phyloP scores from a whole-genome alignment of 2,113 vertebrate genomes.

The Donacobius atricapilla region DNA sequence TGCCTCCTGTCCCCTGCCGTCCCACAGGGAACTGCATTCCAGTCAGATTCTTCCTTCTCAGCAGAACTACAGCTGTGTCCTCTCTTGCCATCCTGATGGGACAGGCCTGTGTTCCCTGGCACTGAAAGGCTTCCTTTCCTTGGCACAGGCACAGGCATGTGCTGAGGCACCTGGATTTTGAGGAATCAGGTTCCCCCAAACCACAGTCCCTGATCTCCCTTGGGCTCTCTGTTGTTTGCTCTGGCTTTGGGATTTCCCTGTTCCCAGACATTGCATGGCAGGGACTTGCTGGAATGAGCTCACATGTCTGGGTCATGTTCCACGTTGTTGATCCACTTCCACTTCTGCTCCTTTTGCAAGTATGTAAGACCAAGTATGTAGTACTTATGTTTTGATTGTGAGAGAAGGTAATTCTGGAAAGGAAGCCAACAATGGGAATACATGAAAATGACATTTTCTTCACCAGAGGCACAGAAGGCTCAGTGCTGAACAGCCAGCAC shows the following conservation, averaged over 20 bases:
- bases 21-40: background rate
- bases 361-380: background rate
- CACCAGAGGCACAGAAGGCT: background rate
- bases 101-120: background rate
- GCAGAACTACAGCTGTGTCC: background rate
- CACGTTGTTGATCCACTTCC: background rate
- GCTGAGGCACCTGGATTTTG: background rate
- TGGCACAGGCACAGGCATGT: background rate
- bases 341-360: fast-evolving
- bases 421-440: background rate
- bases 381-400: fast-evolving
- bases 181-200: background rate
- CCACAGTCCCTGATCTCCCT: background rate
- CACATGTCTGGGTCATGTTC: background rate
- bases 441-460: background rate
- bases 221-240: background rate
- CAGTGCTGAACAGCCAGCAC: background rate
- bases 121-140: background rate
- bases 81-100: background rate
- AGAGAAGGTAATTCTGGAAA: background rate
- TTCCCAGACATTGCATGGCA: background rate
- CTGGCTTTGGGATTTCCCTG: background rate
- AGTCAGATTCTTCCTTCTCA: background rate
- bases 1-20: background rate
- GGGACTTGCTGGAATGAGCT: background rate